Conservation (phyloP, 1,140 invertebrate species). For the Teleopsis dalmanni region DNA sequence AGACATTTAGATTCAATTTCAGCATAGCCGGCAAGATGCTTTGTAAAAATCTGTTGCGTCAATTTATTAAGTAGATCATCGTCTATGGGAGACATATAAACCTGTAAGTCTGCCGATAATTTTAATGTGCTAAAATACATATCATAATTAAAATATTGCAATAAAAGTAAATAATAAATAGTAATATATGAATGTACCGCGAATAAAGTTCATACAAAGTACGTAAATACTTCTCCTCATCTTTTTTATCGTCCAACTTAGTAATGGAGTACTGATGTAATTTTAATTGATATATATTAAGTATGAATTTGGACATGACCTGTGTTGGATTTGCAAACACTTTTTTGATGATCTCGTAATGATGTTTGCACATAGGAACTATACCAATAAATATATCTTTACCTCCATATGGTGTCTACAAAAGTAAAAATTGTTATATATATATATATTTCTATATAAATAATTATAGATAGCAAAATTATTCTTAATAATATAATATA, state of each 20-base stretch:
- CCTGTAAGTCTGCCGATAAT: conserved; percentile 62
- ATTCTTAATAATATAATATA: too few species aligned
- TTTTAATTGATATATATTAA: conserved; percentile 92
- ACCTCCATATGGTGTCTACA: conserved; percentile 52
- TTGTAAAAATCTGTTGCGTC: conserved; percentile 75
- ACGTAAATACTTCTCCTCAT: conserved; percentile 80
- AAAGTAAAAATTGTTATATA: conserved; percentile 1
- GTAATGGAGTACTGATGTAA: conserved; percentile 79
- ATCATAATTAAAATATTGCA: not conserved
- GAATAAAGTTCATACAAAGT: conserved; percentile 84
- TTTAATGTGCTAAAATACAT: conserved; percentile 54
- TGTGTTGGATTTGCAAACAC: conserved; percentile 96
- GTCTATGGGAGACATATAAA: conserved; percentile 74
- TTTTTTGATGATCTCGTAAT: conserved; percentile 79
- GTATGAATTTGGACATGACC: conserved; percentile 96
- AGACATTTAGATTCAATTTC: conserved; percentile 67
- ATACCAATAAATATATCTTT: conserved; percentile 90
- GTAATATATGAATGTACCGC: conserved; percentile 53
- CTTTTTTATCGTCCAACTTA: conserved; percentile 65
- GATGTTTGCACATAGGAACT: conserved; percentile 81
- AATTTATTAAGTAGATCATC: conserved; percentile 71
- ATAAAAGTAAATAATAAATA: too few species aligned
- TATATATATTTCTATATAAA: too few species aligned
- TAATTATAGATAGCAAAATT: too few species aligned
- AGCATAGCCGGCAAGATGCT: conserved; percentile 68